phyloP scores from a whole-genome alignment of 2,797 vertebrate species.

The Labeo calbasu region DNA sequence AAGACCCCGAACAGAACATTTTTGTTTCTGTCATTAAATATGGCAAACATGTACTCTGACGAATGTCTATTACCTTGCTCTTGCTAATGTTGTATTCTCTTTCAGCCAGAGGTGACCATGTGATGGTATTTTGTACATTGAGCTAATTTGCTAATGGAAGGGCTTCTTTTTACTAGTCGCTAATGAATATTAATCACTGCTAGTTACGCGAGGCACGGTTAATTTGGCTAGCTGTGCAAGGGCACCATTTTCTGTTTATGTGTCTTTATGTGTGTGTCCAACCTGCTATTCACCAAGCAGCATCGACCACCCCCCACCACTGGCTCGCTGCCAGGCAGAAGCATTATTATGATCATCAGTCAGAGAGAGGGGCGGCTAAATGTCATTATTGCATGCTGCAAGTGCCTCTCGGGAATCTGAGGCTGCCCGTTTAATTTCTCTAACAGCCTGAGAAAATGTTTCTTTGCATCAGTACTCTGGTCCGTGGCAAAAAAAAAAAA shows the following conservation, averaged over 20 bases:
- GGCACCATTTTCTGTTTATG: constrained; percentile 43
- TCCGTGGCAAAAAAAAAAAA: constrained; percentile 42
- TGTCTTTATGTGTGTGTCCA: constrained; percentile 51
- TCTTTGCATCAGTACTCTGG: constrained; percentile 75
- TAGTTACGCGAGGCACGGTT: constrained; percentile 36
- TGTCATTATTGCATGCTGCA: constrained; percentile 78
- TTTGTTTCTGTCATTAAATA: neutral
- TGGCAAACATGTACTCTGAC: neutral
- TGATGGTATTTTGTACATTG: constrained; percentile 67
- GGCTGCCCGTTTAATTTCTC: constrained; percentile 80
- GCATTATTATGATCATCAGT: constrained; percentile 77
- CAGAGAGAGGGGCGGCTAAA: constrained; percentile 77
- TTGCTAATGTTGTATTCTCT: constrained; percentile 14
- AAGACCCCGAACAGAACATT: neutral
- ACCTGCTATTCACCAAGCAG: constrained; percentile 65
- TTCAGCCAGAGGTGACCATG: constrained; percentile 44
- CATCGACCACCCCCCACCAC: constrained; percentile 69
- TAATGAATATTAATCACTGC: constrained; percentile 79
- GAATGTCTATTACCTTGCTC: constrained; percentile 1
- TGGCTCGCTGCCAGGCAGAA: constrained; percentile 75
- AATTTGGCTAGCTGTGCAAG: constrained; percentile 44
- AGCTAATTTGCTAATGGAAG: constrained; percentile 78
- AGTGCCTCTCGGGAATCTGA: constrained; percentile 75
- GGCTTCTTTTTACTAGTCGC: constrained; percentile 73
- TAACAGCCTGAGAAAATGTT: constrained; percentile 80